Conservation (phyloP, 1,140 invertebrate species). For the Samia ricini region DNA sequence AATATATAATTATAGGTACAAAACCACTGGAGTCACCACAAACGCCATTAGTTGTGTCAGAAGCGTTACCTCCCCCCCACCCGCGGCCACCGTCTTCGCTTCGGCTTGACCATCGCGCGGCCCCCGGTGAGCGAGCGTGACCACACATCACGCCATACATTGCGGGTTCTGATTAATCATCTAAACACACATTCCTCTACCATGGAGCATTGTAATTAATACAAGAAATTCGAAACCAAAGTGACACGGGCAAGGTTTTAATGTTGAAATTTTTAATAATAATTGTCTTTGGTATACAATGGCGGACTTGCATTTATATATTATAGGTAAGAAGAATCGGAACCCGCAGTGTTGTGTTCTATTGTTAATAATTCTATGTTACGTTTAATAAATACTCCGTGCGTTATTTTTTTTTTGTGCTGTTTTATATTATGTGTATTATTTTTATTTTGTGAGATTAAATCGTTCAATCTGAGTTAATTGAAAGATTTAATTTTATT, state of each 20-base stretch:
- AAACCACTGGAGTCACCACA: slow-evolving; percentile 90
- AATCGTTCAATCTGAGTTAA: slow-evolving; percentile 35
- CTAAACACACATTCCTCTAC: slow-evolving; percentile 49
- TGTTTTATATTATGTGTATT: slow-evolving; percentile 53
- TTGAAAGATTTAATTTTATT: slow-evolving; percentile 47
- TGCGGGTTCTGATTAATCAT: slow-evolving; percentile 56
- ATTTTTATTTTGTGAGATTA: slow-evolving; percentile 54
- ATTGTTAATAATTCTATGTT: slow-evolving; percentile 50
- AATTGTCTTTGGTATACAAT: not conserved
- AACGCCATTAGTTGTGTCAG: slow-evolving; percentile 83
- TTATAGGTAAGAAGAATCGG: slow-evolving; percentile 22
- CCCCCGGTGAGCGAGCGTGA: slow-evolving; percentile 82
- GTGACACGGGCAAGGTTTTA: not conserved
- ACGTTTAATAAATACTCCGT: slow-evolving; percentile 54
- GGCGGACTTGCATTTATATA: not conserved
- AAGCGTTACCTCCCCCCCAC: slow-evolving; percentile 67
- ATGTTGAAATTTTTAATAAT: not conserved
- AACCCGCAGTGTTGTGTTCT: slow-evolving; percentile 69
- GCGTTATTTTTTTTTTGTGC: slow-evolving; percentile 62
- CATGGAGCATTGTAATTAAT: slow-evolving; percentile 4
- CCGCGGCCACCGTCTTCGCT: slow-evolving; percentile 78
- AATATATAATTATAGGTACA: slow-evolving; percentile 76
- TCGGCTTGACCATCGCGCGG: slow-evolving; percentile 77
- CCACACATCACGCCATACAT: slow-evolving; percentile 57
- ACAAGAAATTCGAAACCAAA: not conserved